Evolutionary conservation across 2,888 invertebrate species (phyloP).

Genomic region (Orchestes rusci): DNA sequence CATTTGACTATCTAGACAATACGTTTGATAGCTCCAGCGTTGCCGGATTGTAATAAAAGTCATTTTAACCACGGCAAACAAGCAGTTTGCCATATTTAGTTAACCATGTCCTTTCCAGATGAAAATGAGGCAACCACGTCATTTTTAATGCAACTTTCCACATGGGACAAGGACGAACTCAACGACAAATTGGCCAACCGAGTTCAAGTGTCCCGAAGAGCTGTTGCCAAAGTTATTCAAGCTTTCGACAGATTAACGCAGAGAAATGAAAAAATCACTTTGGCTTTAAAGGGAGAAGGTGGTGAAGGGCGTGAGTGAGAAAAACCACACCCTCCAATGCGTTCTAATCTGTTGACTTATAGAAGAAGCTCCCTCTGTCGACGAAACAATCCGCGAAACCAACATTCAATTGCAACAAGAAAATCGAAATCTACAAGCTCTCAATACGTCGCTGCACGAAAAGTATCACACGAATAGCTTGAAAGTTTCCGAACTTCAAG

Average conservation of each 20-base stretch:
- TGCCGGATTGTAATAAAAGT: too few relatives aligned
- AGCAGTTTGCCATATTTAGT: too few relatives aligned
- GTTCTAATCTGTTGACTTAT: neutral
- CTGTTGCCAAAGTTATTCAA: conserved; percentile 93
- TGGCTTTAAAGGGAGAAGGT: conserved; percentile 76
- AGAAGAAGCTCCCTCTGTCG: conserved; percentile 64
- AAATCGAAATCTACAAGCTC: conserved; percentile 83
- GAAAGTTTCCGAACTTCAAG: conserved; percentile 81
- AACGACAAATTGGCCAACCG: conserved; percentile 93
- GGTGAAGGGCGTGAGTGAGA: conserved; percentile 56
- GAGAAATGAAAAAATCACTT: conserved; percentile 89
- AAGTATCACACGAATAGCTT: conserved; percentile 88
- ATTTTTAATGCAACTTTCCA: conserved; percentile 89
- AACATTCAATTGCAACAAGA: conserved; percentile 84
- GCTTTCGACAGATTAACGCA: conserved; percentile 94
- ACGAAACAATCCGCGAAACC: conserved; percentile 77
- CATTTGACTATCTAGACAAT: too few relatives aligned
- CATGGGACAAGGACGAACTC: conserved; percentile 96
- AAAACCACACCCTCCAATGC: conserved; percentile 3
- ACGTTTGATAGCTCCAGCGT: too few relatives aligned
- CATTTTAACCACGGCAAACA: too few relatives aligned
- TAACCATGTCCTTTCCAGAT: conserved; percentile 50
- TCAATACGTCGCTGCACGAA: conserved; percentile 87
- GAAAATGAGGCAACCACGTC: conserved; percentile 95
- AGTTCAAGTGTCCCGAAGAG: conserved; percentile 93